A percentile compares a stretch with the other conserved stretches of the same genome.
These are phyloP conservation scores for Ahaetulla prasina DNA, from an alignment of 2,113 vertebrate genomes.

Conservation along the genomic window DNA sequence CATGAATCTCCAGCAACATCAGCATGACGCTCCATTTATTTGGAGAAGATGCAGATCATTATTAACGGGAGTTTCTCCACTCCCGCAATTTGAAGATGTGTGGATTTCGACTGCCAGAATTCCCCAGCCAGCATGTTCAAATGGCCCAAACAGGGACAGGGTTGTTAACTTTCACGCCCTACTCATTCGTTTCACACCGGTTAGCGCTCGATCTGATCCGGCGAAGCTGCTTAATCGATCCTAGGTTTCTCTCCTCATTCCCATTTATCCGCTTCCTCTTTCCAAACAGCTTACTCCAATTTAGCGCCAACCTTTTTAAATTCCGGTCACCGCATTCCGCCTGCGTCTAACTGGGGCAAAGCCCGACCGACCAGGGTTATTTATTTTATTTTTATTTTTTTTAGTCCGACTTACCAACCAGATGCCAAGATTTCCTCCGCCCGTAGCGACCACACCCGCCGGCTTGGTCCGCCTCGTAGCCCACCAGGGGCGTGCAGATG, in stretches of 20 bases:
- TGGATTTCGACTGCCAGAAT: neutral
- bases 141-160: neutral
- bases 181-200: neutral
- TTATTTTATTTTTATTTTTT: neutral
- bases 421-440: slow-evolving; percentile 85
- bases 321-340: neutral
- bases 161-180: neutral
- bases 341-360: neutral
- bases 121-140: neutral
- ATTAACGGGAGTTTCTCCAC: neutral
- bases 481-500: slow-evolving; percentile 81
- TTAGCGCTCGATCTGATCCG: neutral
- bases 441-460: slow-evolving; percentile 70
- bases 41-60: neutral
- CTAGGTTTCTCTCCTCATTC: neutral
- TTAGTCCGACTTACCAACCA: slow-evolving; percentile 72
- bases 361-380: neutral
- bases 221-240: neutral
- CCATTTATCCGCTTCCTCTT: neutral
- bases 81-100: neutral
- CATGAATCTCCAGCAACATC: neutral
- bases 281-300: neutral
- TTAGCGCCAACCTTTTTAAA: neutral
- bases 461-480: slow-evolving; percentile 80
- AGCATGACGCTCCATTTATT: neutral